phyloP scores from a whole-genome alignment of 2,797 vertebrate species.

The Pogonophryne albipinna region DNA sequence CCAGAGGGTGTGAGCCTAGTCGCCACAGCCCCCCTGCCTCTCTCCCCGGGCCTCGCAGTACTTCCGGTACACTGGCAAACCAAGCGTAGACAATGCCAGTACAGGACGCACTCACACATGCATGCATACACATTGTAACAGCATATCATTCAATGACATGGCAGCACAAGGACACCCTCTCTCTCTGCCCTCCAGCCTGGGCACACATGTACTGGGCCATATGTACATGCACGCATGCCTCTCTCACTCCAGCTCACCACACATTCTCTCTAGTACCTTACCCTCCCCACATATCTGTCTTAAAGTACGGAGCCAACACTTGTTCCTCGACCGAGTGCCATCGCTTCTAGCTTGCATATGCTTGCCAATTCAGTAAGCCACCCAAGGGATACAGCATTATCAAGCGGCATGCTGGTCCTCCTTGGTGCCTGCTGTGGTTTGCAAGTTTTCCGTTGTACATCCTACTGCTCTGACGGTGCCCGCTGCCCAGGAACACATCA shows the following conservation, averaged over 20 bases:
- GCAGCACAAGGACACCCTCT: conserved; percentile 17
- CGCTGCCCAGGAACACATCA: conserved; percentile 52
- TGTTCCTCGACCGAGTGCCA: conserved; percentile 26
- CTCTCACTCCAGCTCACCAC: conserved; percentile 17
- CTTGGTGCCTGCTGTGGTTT: conserved; percentile 55
- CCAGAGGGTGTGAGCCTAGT: conserved; percentile 64
- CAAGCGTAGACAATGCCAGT: conserved; percentile 31
- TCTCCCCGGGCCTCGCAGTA: conserved; percentile 5
- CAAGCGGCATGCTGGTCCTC: conserved; percentile 46
- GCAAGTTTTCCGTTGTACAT: conserved; percentile 59
- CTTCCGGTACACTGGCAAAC: conserved; percentile 51
- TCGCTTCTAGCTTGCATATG: conserved; percentile 45
- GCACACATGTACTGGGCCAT: conserved; percentile 31
- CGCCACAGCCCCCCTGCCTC: conserved; percentile 33
- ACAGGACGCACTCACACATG: conserved; percentile 37
- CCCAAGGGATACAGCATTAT: conserved; percentile 50
- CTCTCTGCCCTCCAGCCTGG: conserved; percentile 33
- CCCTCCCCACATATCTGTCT: conserved; percentile 23
- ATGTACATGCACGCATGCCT: conserved; percentile 26
- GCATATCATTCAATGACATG: conserved; percentile 15
- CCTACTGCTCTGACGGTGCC: conserved; percentile 53
- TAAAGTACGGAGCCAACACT: conserved; percentile 32
- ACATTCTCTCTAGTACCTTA: conserved; percentile 16
- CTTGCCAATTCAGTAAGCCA: conserved; percentile 36
- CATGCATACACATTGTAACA: conserved; percentile 21